Evolutionary conservation across 2,797 vertebrate genomes (phyloP).

Genomic region (Lemur catta): DNA sequence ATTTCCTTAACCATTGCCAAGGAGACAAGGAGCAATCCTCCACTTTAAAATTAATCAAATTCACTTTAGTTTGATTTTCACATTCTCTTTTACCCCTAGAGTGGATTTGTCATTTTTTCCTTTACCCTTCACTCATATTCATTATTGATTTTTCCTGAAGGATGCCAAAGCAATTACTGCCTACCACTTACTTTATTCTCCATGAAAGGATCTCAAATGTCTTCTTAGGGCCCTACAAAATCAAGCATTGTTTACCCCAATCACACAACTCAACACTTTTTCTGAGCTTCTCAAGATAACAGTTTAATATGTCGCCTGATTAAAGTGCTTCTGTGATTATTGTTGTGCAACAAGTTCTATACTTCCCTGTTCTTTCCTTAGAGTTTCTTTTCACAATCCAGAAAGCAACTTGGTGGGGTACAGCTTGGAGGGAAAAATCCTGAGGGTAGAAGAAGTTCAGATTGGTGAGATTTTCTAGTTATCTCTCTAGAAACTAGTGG

Average conservation of each 20-base stretch:
- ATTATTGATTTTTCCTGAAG: slow-evolving; percentile 81
- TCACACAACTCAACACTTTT: slow-evolving; percentile 69
- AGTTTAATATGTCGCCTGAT: slow-evolving; percentile 76
- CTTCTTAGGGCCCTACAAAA: slow-evolving; percentile 74
- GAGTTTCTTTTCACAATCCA: slow-evolving; percentile 39
- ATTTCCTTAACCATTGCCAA: slow-evolving; percentile 48
- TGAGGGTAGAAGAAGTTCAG: background rate
- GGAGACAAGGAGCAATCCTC: slow-evolving; percentile 23
- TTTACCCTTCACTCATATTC: slow-evolving; percentile 76
- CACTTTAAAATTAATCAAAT: slow-evolving; percentile 65
- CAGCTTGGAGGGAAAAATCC: background rate
- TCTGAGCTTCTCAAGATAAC: slow-evolving; percentile 63
- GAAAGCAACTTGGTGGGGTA: background rate
- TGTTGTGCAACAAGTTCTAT: background rate
- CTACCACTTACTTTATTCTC: slow-evolving; percentile 70
- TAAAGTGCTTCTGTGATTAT: slow-evolving; percentile 72
- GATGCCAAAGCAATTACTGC: slow-evolving; percentile 74
- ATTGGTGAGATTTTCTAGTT: slow-evolving; percentile 1
- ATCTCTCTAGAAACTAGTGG: background rate
- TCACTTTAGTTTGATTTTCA: slow-evolving; percentile 71
- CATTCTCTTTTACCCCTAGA: slow-evolving; percentile 55
- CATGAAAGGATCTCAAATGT: slow-evolving; percentile 67
- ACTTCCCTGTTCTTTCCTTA: slow-evolving; percentile 52
- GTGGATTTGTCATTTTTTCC: slow-evolving; percentile 68
- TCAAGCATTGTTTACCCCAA: slow-evolving; percentile 76